A percentile compares a stretch with the other conserved stretches of the same genome.
phyloP scores from a whole-genome alignment of 2,888 invertebrate genomes.

The Oegoconia quadripuncta region DNA sequence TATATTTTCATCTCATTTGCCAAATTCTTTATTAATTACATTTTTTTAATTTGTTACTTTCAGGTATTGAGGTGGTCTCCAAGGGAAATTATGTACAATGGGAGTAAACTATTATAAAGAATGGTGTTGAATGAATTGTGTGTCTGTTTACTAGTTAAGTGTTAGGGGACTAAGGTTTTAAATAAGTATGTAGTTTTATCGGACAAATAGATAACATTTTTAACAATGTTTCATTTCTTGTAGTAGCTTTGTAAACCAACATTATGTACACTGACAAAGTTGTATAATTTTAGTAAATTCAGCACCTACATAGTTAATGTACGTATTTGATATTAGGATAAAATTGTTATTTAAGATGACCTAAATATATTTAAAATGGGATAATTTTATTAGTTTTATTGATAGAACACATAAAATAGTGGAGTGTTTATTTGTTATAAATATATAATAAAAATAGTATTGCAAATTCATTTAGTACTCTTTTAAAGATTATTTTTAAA shows the following conservation, averaged over 20 bases:
- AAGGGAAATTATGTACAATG: conserved; percentile 20
- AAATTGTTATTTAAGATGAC: conserved; percentile 25
- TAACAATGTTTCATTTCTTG: neutral
- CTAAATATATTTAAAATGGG: conserved; percentile 25
- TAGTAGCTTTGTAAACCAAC: neutral
- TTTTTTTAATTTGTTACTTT: conserved; percentile 3
- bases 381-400: conserved; percentile 1
- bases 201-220: too few relatives aligned
- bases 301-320: conserved; percentile 13
- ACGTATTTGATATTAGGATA: conserved; percentile 6
- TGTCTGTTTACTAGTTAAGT: conserved; percentile 18
- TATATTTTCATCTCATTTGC: too few relatives aligned
- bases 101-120: conserved; percentile 20
- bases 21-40: too few relatives aligned
- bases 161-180: conserved; percentile 8
- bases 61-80: conserved; percentile 17
- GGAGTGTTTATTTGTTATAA: too few relatives aligned
- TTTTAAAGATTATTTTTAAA: too few relatives aligned
- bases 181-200: too few relatives aligned
- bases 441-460: too few relatives aligned
- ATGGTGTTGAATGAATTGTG: conserved; percentile 22
- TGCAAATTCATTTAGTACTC: too few relatives aligned
- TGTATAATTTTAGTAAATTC: conserved; percentile 10
- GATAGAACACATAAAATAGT: too few relatives aligned
- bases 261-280: conserved; percentile 1